These are phyloP conservation scores for Sardina pilchardus DNA, from an alignment of 2,113 vertebrate genomes.

Conservation along the genomic window DNA sequence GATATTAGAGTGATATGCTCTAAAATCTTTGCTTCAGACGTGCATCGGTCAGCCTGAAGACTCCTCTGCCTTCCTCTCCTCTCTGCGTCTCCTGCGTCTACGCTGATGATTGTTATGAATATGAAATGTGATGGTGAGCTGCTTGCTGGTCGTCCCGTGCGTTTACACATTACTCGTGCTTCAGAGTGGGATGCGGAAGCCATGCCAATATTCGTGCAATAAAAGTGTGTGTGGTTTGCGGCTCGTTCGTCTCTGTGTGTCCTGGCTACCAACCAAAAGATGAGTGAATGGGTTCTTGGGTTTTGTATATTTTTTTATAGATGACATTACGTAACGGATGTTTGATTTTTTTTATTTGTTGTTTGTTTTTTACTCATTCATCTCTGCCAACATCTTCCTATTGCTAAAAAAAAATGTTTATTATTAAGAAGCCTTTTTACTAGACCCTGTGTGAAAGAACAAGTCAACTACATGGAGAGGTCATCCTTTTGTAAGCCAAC, in stretches of 20 bases:
- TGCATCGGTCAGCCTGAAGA: neutral
- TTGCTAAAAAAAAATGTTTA: conserved; percentile 13
- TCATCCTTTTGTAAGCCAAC: conserved; percentile 42
- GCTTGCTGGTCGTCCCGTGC: neutral
- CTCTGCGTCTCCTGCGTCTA: neutral
- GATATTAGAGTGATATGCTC: too few species aligned
- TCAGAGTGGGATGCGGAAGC: neutral
- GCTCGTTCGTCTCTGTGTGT: neutral
- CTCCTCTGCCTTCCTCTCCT: neutral
- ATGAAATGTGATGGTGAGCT: neutral
- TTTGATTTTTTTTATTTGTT: conserved; percentile 32
- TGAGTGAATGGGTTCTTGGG: neutral
- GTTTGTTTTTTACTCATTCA: neutral
- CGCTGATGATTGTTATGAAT: neutral
- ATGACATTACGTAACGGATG: conserved; percentile 49
- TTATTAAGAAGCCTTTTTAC: conserved; percentile 57
- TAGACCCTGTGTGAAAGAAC: conserved; percentile 27
- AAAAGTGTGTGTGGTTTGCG: conserved; percentile 30
- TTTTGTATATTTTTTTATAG: conserved; percentile 44
- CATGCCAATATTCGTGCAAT: conserved; percentile 67
- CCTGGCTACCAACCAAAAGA: conserved; percentile 62
- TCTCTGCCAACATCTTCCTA: conserved; percentile 23
- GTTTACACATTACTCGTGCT: neutral
- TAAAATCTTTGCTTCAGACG: neutral
- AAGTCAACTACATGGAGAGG: conserved; percentile 32